Percentiles rank a stretch among this genome's conserved stretches.
phyloP scores from a whole-genome alignment of 1,140 invertebrate genomes.

The Apis cerana region DNA sequence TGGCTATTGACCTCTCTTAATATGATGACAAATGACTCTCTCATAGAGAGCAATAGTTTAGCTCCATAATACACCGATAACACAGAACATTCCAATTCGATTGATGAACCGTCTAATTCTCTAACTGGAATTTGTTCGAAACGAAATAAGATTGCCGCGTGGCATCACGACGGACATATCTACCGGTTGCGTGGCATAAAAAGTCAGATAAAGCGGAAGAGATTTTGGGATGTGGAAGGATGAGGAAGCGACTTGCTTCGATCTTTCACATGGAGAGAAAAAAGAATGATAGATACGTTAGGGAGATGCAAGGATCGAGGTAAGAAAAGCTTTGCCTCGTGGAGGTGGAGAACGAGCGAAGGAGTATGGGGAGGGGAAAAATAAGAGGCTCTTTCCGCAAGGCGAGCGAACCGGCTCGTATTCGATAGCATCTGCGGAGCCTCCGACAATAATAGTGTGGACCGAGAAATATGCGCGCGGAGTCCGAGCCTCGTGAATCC shows the following conservation, averaged over 20 bases:
- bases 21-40: not conserved
- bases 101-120: not conserved
- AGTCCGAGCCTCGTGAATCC: slow-evolving; percentile 44
- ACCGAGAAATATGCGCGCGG: slow-evolving; percentile 69
- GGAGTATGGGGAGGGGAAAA: slow-evolving; percentile 12
- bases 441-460: slow-evolving; percentile 66
- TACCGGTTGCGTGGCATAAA: not conserved
- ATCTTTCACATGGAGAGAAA: slow-evolving; percentile 15
- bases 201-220: slow-evolving; percentile 26
- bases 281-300: slow-evolving; percentile 43
- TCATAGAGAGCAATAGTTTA: not conserved
- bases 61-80: no score
- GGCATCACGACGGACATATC: slow-evolving; percentile 2
- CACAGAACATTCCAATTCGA: slow-evolving; percentile 4
- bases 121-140: slow-evolving; percentile 13
- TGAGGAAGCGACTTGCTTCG: slow-evolving; percentile 14
- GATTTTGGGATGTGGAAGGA: slow-evolving; percentile 17
- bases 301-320: slow-evolving; percentile 27
- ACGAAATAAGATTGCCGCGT: slow-evolving; percentile 9
- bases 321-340: slow-evolving; percentile 6
- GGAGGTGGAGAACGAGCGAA: slow-evolving; percentile 10
- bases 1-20: not conserved
- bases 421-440: slow-evolving; percentile 61
- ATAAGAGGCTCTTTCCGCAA: slow-evolving; percentile 57
- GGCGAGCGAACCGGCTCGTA: slow-evolving; percentile 61